A percentile compares a stretch with the other conserved stretches of the same genome.
phyloP scores from a whole-genome alignment of 2,797 vertebrate genomes.

The Molossus molossus region DNA sequence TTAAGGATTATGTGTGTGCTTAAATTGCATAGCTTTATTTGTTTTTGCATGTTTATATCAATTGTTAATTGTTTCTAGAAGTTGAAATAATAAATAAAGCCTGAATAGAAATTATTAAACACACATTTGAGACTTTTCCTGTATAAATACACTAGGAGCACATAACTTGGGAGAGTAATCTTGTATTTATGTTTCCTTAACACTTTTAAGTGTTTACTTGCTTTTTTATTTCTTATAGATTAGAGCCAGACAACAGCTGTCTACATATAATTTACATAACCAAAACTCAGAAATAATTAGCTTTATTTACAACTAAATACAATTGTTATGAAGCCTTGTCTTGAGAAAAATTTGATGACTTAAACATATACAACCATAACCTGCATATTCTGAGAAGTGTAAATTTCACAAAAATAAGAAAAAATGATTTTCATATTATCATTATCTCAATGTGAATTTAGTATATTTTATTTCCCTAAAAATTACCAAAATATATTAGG shows the following conservation, averaged over 20 bases:
- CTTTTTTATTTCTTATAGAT: constrained; percentile 21
- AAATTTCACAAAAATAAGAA: neutral
- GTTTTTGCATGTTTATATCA: neutral
- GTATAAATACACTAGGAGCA: neutral
- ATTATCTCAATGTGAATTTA: neutral
- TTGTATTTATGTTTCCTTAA: neutral
- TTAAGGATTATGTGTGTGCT: neutral
- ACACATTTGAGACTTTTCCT: neutral
- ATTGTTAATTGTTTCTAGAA: constrained; percentile 14
- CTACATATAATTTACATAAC: neutral
- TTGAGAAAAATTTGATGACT: neutral
- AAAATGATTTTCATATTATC: neutral
- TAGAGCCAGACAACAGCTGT: neutral
- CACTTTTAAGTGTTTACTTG: constrained; percentile 21
- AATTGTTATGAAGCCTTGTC: neutral
- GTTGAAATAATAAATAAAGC: neutral
- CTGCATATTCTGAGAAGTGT: neutral
- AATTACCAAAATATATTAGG: neutral
- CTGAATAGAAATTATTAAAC: neutral
- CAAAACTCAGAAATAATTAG: constrained; percentile 14
- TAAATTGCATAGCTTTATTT: neutral
- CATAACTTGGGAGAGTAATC: neutral
- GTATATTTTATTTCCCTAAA: neutral
- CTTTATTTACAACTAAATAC: neutral
- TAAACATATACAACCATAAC: neutral